These are phyloP conservation scores for Lagopus leucura DNA, from an alignment of 2,113 vertebrate species.

Conservation along the genomic window DNA sequence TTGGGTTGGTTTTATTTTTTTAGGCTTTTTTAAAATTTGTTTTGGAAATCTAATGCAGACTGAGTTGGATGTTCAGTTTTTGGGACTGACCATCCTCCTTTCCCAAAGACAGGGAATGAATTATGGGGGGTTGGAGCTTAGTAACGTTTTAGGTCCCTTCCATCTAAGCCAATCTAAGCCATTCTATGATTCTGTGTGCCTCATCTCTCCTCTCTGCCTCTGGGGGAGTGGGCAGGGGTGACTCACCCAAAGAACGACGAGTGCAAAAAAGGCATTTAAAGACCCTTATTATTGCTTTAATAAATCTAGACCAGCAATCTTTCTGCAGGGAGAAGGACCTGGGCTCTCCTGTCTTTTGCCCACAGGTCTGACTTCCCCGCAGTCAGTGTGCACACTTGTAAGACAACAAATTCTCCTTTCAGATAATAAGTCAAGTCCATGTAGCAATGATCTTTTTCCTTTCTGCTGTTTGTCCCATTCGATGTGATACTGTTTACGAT, in stretches of 20 bases:
- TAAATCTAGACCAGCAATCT: constrained; percentile 46
- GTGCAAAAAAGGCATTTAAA: constrained; percentile 51
- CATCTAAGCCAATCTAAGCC: too few relatives aligned
- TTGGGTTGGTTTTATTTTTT: background rate
- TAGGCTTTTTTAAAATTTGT: background rate
- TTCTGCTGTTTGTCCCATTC: background rate
- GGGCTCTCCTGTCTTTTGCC: background rate
- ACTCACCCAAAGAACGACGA: constrained; percentile 47
- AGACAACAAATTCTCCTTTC: background rate
- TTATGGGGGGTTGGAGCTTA: too few relatives aligned
- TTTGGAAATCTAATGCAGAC: background rate
- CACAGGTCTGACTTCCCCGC: constrained; percentile 30
- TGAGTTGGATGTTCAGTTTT: background rate
- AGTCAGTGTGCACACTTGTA: background rate
- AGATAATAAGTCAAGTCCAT: constrained; percentile 36
- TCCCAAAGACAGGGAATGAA: background rate
- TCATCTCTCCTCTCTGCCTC: background rate
- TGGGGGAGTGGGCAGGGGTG: background rate
- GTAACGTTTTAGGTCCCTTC: too few relatives aligned
- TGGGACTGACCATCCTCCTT: background rate
- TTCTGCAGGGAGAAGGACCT: constrained; percentile 17
- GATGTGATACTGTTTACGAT: background rate
- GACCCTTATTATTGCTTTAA: constrained; percentile 77
- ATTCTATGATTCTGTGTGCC: too few relatives aligned
- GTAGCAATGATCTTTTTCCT: background rate